phyloP scores from a whole-genome alignment of 2,888 invertebrate species.

The Acholoe squamosa region DNA sequence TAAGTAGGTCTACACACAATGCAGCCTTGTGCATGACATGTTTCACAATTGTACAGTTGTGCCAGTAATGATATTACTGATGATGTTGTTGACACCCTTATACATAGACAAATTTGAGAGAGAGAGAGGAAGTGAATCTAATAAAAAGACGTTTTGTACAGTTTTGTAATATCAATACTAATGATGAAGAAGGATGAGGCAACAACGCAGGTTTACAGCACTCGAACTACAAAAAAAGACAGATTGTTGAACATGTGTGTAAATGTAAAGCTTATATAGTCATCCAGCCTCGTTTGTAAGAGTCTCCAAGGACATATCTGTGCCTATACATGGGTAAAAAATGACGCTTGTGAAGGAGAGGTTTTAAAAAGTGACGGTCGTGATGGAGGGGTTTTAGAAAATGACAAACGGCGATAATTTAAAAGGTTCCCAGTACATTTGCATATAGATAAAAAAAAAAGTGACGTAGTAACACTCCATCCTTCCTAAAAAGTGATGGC shows the following conservation, averaged over 20 bases:
- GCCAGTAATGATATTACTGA: slow-evolving; percentile 39
- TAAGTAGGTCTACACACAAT: slow-evolving; percentile 15
- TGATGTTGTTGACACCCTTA: slow-evolving; percentile 56
- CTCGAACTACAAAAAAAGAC: slow-evolving; percentile 1
- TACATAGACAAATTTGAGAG: slow-evolving; percentile 38
- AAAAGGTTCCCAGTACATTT: too few relatives aligned
- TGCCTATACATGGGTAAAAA: too few relatives aligned
- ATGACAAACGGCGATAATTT: too few relatives aligned
- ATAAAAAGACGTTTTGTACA: slow-evolving; percentile 60
- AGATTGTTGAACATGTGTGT: slow-evolving; percentile 60
- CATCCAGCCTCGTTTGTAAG: slow-evolving; percentile 55
- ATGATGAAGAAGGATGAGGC: slow-evolving; percentile 19
- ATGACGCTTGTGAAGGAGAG: too few relatives aligned
- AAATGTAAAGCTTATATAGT: slow-evolving; percentile 58
- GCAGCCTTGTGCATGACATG: slow-evolving; percentile 61
- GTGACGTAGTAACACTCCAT: too few relatives aligned
- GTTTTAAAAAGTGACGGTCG: too few relatives aligned
- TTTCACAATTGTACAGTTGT: slow-evolving; percentile 61
- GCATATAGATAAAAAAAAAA: too few relatives aligned
- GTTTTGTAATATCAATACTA: slow-evolving; percentile 63
- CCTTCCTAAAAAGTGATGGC: too few relatives aligned
- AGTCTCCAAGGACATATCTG: slow-evolving; percentile 62
- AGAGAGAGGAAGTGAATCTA: slow-evolving; percentile 45
- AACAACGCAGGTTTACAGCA: slow-evolving; percentile 40
- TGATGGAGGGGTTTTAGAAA: too few relatives aligned